A percentile compares a stretch with the other conserved stretches of the same genome.
Evolutionary conservation across 2,888 invertebrate genomes (phyloP).

Genomic region (Acutogordius australiensis): DNA sequence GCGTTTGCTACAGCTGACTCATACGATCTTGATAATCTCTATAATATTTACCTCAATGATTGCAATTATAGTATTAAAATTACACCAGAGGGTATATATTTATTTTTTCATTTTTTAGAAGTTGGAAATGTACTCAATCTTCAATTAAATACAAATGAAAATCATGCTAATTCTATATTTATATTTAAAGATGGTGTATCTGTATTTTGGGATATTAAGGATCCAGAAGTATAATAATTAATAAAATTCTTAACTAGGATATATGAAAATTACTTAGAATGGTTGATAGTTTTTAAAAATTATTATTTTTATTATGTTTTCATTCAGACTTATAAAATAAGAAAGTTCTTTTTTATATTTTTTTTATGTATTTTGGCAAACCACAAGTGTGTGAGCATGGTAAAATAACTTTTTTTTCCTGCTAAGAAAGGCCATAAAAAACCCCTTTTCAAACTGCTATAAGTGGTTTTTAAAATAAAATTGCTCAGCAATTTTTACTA

Average conservation of each 20-base stretch:
- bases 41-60: neutral
- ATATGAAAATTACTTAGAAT: too few species aligned
- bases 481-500: too few species aligned
- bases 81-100: neutral
- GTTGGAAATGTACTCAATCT: neutral
- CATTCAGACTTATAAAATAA: too few species aligned
- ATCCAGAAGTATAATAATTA: neutral
- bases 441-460: too few species aligned
- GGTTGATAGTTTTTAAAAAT: too few species aligned
- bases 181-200: constrained; percentile 4
- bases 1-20: constrained; percentile 1
- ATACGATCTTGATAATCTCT: neutral
- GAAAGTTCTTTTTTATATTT: too few species aligned
- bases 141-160: neutral
- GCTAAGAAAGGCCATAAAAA: too few species aligned
- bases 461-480: too few species aligned
- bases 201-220: neutral
- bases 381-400: too few species aligned
- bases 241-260: neutral
- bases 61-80: neutral
- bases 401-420: too few species aligned
- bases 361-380: too few species aligned
- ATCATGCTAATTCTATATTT: neutral
- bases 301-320: too few species aligned
- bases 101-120: neutral